Evolutionary conservation across 1,140 invertebrate genomes (phyloP).

Genomic region (Ceratitis capitata): DNA sequence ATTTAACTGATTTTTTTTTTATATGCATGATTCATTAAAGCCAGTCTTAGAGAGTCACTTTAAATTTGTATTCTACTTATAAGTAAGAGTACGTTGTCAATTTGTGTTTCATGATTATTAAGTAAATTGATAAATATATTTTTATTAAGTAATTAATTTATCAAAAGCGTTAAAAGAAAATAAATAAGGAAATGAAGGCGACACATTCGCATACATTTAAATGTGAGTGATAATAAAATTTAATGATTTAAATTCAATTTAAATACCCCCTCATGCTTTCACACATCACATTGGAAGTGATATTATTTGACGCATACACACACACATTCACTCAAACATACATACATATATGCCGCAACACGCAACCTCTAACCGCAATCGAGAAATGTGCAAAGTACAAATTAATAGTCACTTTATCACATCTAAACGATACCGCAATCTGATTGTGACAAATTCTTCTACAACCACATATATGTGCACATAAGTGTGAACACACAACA

Average conservation of each 20-base stretch:
- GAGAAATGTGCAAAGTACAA: slow-evolving; percentile 21
- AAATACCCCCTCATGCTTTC: not conserved
- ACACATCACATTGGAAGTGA: not conserved
- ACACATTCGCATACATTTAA: not conserved
- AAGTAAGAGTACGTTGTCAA: no score
- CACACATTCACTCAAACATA: no score
- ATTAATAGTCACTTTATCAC: slow-evolving; percentile 24
- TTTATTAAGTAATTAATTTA: no score
- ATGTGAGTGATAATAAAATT: not conserved
- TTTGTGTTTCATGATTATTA: no score
- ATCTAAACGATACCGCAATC: slow-evolving; percentile 50
- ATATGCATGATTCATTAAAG: no score
- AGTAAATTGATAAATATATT: no score
- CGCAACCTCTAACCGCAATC: not conserved
- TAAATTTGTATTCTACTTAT: no score
- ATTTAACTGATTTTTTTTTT: no score
- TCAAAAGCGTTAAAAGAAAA: no score
- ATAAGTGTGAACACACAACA: not conserved
- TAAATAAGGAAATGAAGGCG: no score
- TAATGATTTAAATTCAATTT: slow-evolving; percentile 7
- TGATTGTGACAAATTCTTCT: slow-evolving; percentile 37
- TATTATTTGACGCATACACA: not conserved
- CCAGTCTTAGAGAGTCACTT: no score
- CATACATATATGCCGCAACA: no score
- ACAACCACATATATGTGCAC: not conserved